A percentile compares a stretch with the other conserved stretches of the same genome.
Conservation (phyloP, 1,140 invertebrate genomes). For the Aradophagus sp. region DNA sequence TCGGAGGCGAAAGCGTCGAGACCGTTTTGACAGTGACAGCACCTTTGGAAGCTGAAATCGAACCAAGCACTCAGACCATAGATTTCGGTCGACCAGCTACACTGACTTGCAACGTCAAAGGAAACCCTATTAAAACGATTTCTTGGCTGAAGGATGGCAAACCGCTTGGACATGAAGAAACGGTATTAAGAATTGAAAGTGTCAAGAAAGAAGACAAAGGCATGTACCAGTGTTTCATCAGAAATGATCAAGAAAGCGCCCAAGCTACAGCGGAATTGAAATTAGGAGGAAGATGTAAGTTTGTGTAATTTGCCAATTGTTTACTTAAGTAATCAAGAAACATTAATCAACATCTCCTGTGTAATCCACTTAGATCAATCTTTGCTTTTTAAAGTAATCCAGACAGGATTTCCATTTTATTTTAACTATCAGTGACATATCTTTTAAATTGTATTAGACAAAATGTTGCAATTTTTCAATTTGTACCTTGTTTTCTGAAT, state of each 20-base stretch:
- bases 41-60: slow-evolving; percentile 88
- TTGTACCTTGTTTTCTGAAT: no score
- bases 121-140: slow-evolving; percentile 91
- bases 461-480: no score
- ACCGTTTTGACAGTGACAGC: slow-evolving; percentile 94
- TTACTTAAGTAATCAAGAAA: no score
- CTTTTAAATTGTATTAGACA: no score
- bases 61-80: slow-evolving; percentile 91
- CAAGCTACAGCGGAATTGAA: slow-evolving; percentile 94
- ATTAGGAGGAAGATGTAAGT: slow-evolving; percentile 90
- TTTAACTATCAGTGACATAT: no score
- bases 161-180: slow-evolving; percentile 84
- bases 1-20: slow-evolving; percentile 93
- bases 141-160: slow-evolving; percentile 95
- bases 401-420: no score
- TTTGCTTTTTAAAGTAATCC: no score
- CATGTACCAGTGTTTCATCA: slow-evolving; percentile 97
- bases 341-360: no score
- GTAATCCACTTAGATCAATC: no score
- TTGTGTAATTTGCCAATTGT: background rate
- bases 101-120: slow-evolving; percentile 92
- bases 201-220: slow-evolving; percentile 96
- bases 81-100: slow-evolving; percentile 93
- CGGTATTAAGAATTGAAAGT: slow-evolving; percentile 87
- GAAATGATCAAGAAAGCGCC: slow-evolving; percentile 94